Conservation (phyloP, 2,113 vertebrate species). For the Nesogale talazaci region DNA sequence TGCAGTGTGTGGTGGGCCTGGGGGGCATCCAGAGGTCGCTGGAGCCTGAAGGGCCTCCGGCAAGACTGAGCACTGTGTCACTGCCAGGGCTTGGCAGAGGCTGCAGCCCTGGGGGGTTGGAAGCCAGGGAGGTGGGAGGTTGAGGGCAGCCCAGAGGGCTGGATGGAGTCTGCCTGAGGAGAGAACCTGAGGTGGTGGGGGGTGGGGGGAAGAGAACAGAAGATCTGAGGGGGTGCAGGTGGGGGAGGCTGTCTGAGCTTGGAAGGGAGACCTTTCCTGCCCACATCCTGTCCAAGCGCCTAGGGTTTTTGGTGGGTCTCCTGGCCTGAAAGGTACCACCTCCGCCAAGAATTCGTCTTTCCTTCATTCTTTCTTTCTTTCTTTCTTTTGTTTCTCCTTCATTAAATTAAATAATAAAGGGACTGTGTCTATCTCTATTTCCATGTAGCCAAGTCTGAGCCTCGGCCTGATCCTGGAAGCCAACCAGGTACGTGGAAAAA, state of each 20-base stretch:
- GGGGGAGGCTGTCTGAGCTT: background rate
- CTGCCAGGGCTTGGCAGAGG: slow-evolving; percentile 76
- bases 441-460: slow-evolving; percentile 76
- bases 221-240: slow-evolving; percentile 16
- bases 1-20: slow-evolving; percentile 72
- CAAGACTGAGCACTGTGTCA: slow-evolving; percentile 73
- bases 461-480: slow-evolving; percentile 77
- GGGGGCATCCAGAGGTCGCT: slow-evolving; percentile 76
- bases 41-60: slow-evolving; percentile 70
- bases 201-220: background rate
- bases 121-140: slow-evolving; percentile 60
- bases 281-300: slow-evolving; percentile 50
- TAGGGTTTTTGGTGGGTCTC: slow-evolving; percentile 55
- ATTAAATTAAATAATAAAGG: slow-evolving; percentile 78
- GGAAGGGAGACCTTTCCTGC: background rate
- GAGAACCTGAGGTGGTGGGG: slow-evolving; percentile 29
- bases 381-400: background rate
- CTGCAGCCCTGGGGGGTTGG: slow-evolving; percentile 50
- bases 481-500: slow-evolving; percentile 81
- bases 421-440: slow-evolving; percentile 79
- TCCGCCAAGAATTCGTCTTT: slow-evolving; percentile 69
- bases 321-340: slow-evolving; percentile 60
- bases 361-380: background rate
- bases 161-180: slow-evolving; percentile 26
- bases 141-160: slow-evolving; percentile 15